A percentile compares a stretch with the other conserved stretches of the same genome.
Conservation (phyloP, 2,113 vertebrate genomes). For the Lepisosteus oculatus region DNA sequence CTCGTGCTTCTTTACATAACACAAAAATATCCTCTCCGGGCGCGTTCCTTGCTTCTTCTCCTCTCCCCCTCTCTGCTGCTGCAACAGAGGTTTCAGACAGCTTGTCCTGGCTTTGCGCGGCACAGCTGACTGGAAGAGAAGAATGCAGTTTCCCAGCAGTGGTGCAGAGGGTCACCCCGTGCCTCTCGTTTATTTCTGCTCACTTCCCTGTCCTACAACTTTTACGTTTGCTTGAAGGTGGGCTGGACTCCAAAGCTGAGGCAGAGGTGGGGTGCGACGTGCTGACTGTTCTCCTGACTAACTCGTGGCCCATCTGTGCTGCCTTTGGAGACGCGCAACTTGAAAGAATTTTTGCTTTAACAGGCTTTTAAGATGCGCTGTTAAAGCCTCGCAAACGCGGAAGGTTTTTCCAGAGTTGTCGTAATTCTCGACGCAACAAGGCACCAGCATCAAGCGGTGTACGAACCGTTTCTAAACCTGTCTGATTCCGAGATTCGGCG, state of each 20-base stretch:
- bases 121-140: conserved; percentile 3
- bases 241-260: background rate
- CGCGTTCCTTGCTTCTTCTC: conserved; percentile 12
- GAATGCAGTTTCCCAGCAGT: background rate
- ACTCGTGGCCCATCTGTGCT: too few species aligned
- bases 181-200: conserved; percentile 1
- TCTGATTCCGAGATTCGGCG: too few species aligned
- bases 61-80: background rate
- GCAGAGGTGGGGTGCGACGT: background rate
- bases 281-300: background rate
- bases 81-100: background rate
- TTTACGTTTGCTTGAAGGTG: background rate
- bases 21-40: conserved; percentile 17
- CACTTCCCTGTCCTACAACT: background rate
- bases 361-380: too few species aligned
- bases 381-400: too few species aligned
- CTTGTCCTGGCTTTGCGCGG: conserved; percentile 2
- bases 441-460: too few species aligned
- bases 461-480: too few species aligned
- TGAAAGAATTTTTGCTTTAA: too few species aligned
- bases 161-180: background rate
- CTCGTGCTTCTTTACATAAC: conserved; percentile 30
- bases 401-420: too few species aligned
- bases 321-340: too few species aligned
- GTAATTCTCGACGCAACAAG: too few species aligned